Conservation (phyloP, 2,797 vertebrate genomes). For the Rhynchotus rufescens region DNA sequence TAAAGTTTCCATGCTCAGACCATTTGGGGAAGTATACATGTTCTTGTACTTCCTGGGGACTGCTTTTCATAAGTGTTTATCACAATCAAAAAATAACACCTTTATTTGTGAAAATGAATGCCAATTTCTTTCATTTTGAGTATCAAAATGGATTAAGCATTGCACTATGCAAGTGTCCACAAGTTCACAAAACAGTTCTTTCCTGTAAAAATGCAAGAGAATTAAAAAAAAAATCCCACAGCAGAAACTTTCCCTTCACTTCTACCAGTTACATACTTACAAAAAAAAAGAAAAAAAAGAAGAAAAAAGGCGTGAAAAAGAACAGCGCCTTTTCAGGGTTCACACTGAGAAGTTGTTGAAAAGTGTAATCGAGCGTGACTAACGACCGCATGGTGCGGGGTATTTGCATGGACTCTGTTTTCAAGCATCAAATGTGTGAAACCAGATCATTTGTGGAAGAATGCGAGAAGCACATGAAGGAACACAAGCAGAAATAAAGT, state of each 20-base stretch:
- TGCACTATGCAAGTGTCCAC: constrained; percentile 4
- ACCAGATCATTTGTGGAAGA: constrained; percentile 29
- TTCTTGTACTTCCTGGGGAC: constrained; percentile 58
- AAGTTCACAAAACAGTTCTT: constrained; percentile 8
- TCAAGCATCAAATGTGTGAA: constrained; percentile 23
- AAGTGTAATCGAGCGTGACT: constrained; percentile 52
- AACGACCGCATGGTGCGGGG: not conserved
- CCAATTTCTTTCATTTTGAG: constrained; percentile 12
- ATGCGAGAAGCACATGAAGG: not conserved
- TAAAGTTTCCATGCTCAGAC: constrained; percentile 56
- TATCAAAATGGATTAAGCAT: not conserved
- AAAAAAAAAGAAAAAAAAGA: not conserved
- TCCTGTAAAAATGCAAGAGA: constrained; percentile 4
- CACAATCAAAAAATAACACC: constrained; percentile 21
- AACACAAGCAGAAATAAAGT: not conserved
- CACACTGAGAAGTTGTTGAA: constrained; percentile 50
- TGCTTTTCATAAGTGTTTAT: constrained; percentile 66
- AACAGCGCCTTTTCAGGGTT: not conserved
- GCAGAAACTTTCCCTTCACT: not conserved
- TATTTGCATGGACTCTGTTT: constrained; percentile 52
- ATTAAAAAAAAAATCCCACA: not conserved
- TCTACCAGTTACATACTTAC: constrained; percentile 17
- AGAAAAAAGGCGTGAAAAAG: not conserved
- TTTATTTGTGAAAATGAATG: constrained; percentile 17
- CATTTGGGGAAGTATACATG: constrained; percentile 15